phyloP scores from a whole-genome alignment of 2,113 vertebrate genomes.

The Helogale parvula region DNA sequence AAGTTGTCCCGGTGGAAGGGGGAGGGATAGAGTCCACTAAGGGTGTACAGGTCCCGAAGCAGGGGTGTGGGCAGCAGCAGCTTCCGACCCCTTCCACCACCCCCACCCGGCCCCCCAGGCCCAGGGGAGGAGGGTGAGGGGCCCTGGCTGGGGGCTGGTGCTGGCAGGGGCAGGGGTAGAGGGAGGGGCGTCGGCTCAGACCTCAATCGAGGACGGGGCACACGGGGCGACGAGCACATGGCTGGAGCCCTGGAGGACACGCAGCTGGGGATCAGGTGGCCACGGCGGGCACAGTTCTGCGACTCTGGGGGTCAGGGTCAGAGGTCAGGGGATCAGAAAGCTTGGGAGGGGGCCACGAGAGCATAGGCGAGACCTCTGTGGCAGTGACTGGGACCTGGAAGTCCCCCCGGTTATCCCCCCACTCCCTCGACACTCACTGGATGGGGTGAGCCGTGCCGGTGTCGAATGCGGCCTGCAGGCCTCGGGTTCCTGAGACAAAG shows the following conservation, averaged over 20 bases:
- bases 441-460: conserved; percentile 79
- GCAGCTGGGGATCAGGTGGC: conserved; percentile 94
- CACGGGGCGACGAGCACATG: conserved; percentile 90
- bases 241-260: conserved; percentile 87
- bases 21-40: conserved; percentile 78
- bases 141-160: conserved; percentile 67
- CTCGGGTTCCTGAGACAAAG: conserved; percentile 76
- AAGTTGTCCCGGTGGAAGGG: conserved; percentile 81
- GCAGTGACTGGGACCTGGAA: background rate
- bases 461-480: conserved; percentile 75
- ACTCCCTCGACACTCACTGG: conserved; percentile 74
- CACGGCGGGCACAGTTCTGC: conserved; percentile 91
- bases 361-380: background rate
- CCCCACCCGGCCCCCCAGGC: conserved; percentile 69
- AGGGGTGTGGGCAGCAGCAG: conserved; percentile 79
- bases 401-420: background rate
- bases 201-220: conserved; percentile 90
- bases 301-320: conserved; percentile 85
- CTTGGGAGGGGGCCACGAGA: background rate
- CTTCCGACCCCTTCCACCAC: conserved; percentile 78
- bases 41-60: conserved; percentile 80
- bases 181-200: conserved; percentile 85
- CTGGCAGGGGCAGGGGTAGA: conserved; percentile 67
- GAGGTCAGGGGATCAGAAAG: background rate
- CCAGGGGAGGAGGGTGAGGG: conserved; percentile 75